phyloP scores from a whole-genome alignment of 1,140 invertebrate genomes.

The Drosophila seguyi region DNA sequence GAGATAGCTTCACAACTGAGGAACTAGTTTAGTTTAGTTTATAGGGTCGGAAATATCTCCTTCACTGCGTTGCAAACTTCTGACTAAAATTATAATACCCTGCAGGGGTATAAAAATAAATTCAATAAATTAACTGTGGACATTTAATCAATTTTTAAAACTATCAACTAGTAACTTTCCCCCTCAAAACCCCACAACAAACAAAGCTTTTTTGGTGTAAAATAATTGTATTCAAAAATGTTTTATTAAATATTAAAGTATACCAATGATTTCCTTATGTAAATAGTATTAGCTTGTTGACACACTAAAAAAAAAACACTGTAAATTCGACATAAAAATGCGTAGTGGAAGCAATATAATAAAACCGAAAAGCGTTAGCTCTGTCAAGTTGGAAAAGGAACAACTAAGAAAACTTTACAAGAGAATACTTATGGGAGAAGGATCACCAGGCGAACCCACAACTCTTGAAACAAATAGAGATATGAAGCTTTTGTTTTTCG shows the following conservation, averaged over 20 bases:
- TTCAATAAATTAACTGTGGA: too few species aligned
- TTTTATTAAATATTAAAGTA: slow-evolving; percentile 16
- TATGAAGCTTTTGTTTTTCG: background rate
- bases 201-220: background rate
- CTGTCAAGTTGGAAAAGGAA: slow-evolving; percentile 5
- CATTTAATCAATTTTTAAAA: too few species aligned
- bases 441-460: background rate
- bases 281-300: slow-evolving; percentile 26
- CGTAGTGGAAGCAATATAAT: slow-evolving; percentile 17
- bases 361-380: background rate
- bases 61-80: too few species aligned
- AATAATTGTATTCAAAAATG: slow-evolving; percentile 4
- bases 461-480: background rate
- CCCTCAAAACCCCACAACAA: too few species aligned
- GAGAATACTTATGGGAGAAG: background rate
- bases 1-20: too few species aligned
- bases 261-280: slow-evolving; percentile 18
- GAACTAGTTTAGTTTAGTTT: too few species aligned
- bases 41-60: too few species aligned
- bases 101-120: too few species aligned
- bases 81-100: too few species aligned
- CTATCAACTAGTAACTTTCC: too few species aligned
- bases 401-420: background rate
- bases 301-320: slow-evolving; percentile 14
- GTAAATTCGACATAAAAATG: slow-evolving; percentile 14